Evolutionary conservation across 2,888 invertebrate genomes (phyloP).

Genomic region (Eugnorisma glareosa): DNA sequence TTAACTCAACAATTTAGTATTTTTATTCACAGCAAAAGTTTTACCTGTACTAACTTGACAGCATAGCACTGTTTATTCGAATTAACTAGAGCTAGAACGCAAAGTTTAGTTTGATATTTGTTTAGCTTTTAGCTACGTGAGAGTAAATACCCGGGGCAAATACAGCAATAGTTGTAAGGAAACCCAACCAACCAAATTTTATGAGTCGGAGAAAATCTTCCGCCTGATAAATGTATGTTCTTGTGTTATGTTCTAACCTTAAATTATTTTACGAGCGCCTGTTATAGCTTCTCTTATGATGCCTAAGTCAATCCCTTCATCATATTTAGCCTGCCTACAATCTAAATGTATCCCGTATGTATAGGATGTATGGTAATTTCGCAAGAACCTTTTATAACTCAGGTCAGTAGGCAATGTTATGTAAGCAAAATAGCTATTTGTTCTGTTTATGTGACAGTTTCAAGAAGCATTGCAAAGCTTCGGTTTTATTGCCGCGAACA

Average conservation of each 20-base stretch:
- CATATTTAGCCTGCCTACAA: constrained; percentile 51
- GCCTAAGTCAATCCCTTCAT: constrained; percentile 27
- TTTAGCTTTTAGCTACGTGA: background rate
- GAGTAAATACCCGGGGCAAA: background rate
- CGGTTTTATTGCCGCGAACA: constrained; percentile 43
- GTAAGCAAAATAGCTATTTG: constrained; percentile 61
- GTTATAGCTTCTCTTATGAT: constrained; percentile 34
- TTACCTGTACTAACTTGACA: background rate
- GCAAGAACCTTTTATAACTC: constrained; percentile 58
- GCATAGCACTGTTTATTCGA: background rate
- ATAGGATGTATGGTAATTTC: constrained; percentile 54
- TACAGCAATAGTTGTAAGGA: constrained; percentile 5
- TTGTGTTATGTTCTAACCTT: constrained; percentile 13
- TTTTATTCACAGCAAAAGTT: constrained; percentile 1
- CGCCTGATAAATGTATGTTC: constrained; percentile 18
- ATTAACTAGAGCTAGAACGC: too few species aligned
- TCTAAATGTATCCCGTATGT: constrained; percentile 59
- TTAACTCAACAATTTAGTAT: constrained; percentile 7
- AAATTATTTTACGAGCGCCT: constrained; percentile 39
- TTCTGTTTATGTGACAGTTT: constrained; percentile 62
- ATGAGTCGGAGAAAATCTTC: constrained; percentile 10
- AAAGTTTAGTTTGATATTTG: background rate
- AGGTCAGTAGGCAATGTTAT: constrained; percentile 68
- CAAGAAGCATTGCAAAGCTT: constrained; percentile 56
- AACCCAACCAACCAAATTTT: background rate